phyloP scores from a whole-genome alignment of 2,113 vertebrate species.

The Hassar affinis region DNA sequence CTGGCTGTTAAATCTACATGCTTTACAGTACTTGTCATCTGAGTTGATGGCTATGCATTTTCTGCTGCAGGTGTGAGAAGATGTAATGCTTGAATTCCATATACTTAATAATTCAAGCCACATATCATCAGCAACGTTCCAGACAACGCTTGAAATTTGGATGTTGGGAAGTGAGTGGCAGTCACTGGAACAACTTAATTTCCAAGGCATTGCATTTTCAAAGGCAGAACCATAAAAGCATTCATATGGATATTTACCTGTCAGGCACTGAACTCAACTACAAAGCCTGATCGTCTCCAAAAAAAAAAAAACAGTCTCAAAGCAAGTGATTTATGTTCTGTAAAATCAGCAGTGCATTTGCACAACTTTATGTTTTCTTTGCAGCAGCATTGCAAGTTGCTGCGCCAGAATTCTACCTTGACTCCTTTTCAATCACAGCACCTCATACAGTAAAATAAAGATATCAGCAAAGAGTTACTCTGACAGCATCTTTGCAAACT shows the following conservation, averaged over 20 bases:
- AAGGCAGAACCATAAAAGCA: constrained; percentile 4
- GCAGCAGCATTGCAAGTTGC: neutral
- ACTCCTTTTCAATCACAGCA: neutral
- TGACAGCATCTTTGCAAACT: constrained; percentile 13
- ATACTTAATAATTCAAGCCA: constrained; percentile 47
- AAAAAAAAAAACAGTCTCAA: neutral
- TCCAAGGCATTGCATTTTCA: constrained; percentile 26
- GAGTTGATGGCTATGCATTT: constrained; percentile 49
- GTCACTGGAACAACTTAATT: constrained; percentile 48
- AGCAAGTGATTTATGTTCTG: constrained; percentile 26
- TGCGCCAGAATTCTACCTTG: neutral
- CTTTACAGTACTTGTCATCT: constrained; percentile 54
- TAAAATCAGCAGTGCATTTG: constrained; percentile 32
- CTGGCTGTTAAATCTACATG: constrained; percentile 49
- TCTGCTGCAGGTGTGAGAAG: constrained; percentile 44
- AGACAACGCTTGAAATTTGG: constrained; percentile 13
- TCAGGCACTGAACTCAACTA: constrained; percentile 15
- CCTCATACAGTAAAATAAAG: constrained; percentile 7
- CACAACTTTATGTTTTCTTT: constrained; percentile 4
- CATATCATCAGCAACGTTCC: constrained; percentile 40
- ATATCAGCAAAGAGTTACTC: constrained; percentile 11
- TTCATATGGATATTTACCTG: constrained; percentile 12
- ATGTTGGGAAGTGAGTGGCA: constrained; percentile 21
- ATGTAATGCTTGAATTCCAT: constrained; percentile 44
- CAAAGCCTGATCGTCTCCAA: constrained; percentile 12